Evolutionary conservation across 2,797 vertebrate genomes (phyloP).

Genomic region (Mormyrops boulengeri): DNA sequence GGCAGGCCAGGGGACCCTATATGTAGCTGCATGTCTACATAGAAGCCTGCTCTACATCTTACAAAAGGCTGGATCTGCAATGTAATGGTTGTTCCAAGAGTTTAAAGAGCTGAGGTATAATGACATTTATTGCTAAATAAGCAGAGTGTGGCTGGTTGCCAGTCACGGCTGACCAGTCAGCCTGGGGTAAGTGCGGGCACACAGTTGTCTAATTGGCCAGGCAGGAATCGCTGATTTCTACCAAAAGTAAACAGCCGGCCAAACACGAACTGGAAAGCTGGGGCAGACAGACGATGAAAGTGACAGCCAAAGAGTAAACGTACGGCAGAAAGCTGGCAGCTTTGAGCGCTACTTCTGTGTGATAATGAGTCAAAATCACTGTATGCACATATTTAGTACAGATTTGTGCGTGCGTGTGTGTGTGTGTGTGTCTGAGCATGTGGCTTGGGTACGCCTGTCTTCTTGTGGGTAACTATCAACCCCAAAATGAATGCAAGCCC

Average conservation of each 20-base stretch:
- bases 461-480: neutral
- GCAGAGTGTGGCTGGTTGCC: conserved; percentile 2
- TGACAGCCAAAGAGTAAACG: neutral
- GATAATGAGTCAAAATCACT: conserved; percentile 9
- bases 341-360: neutral
- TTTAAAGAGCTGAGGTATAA: neutral
- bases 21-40: neutral
- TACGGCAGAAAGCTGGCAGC: neutral
- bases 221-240: neutral
- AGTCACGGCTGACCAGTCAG: conserved; percentile 7
- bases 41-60: neutral
- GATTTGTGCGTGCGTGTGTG: neutral
- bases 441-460: neutral
- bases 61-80: neutral
- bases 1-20: neutral
- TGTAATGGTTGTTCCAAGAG: neutral
- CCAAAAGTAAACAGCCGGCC: neutral
- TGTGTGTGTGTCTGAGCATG: neutral
- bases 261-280: neutral
- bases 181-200: neutral
- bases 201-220: conserved; percentile 10
- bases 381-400: neutral
- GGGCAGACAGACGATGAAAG: neutral
- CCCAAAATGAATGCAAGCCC: neutral
- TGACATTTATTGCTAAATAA: conserved; percentile 16